Conservation (phyloP, 2,113 vertebrate species). For the Empidonax alnorum region DNA sequence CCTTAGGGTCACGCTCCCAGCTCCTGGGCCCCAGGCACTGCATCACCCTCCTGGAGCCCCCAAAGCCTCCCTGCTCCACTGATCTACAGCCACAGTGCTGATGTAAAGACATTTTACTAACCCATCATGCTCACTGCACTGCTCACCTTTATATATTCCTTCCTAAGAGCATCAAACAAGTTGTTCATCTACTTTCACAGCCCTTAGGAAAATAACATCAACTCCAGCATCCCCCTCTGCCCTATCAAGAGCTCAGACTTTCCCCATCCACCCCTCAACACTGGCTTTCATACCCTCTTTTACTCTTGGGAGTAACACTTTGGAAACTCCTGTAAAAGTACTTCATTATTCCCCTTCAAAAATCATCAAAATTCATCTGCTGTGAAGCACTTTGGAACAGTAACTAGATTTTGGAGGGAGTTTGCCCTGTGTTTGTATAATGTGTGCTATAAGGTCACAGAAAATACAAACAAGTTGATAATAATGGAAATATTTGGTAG, state of each 20-base stretch:
- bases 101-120: neutral
- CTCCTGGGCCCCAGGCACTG: neutral
- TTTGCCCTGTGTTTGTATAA: neutral
- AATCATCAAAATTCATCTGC: neutral
- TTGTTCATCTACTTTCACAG: neutral
- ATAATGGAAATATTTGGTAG: neutral
- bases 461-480: neutral
- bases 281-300: neutral
- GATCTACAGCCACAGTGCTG: neutral
- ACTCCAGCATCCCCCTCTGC: neutral
- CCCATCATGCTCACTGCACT: no score
- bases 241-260: neutral
- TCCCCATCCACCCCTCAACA: neutral
- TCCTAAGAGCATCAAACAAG: neutral
- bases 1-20: neutral
- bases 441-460: neutral
- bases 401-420: neutral
- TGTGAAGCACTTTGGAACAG: neutral
- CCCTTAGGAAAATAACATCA: neutral
- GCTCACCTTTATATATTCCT: neutral
- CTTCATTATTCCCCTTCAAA: neutral
- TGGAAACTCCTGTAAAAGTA: neutral
- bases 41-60: neutral
- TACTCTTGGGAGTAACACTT: neutral
- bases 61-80: neutral